A percentile compares a stretch with the other conserved stretches of the same genome.
phyloP scores from a whole-genome alignment of 2,888 invertebrate species.

The Zonitis immaculata region DNA sequence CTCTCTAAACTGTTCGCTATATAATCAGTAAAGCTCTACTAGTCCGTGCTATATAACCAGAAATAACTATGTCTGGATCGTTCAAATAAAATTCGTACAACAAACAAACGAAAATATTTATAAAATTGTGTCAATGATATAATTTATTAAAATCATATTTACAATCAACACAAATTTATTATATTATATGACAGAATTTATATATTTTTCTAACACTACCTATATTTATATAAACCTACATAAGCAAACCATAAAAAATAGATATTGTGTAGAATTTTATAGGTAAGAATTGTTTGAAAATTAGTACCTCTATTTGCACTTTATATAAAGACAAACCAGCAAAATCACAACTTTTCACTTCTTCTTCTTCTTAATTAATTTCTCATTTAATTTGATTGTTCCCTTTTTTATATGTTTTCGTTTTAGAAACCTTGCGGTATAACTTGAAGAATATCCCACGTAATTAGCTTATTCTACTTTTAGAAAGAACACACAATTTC shows the following conservation, averaged over 20 bases:
- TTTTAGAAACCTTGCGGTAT: background rate
- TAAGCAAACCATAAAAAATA: too few species aligned
- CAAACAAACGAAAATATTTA: too few species aligned
- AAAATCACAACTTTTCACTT: too few species aligned
- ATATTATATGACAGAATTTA: too few species aligned
- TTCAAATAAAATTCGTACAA: constrained; percentile 36
- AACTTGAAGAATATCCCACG: background rate
- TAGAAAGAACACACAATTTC: background rate
- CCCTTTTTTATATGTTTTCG: too few species aligned
- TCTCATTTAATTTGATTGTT: too few species aligned
- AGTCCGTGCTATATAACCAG: constrained; percentile 39
- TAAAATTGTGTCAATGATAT: constrained; percentile 19
- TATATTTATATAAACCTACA: too few species aligned
- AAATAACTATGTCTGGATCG: constrained; percentile 43
- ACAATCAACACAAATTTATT: too few species aligned
- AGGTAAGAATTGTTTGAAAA: background rate
- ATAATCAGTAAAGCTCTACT: constrained; percentile 43
- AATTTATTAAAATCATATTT: too few species aligned
- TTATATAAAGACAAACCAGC: too few species aligned
- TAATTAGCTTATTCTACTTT: background rate
- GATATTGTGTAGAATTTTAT: background rate
- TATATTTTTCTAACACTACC: too few species aligned
- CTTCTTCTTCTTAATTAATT: too few species aligned
- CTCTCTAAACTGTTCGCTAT: constrained; percentile 26
- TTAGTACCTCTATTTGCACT: background rate